phyloP scores from a whole-genome alignment of 2,797 vertebrate genomes.

The Sylvia borin region DNA sequence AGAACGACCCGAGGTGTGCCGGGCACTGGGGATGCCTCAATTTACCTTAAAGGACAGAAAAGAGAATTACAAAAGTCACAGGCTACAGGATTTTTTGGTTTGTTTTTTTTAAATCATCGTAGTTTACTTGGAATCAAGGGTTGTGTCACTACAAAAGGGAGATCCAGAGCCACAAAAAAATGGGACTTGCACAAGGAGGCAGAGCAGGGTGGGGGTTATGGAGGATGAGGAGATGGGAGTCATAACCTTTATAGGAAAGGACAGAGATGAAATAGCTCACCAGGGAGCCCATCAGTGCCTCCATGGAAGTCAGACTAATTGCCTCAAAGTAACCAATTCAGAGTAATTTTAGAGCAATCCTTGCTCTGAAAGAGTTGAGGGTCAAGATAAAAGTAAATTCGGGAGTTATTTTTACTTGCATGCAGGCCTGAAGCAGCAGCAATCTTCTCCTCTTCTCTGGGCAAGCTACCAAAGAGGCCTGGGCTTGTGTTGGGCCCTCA shows the following conservation, averaged over 20 bases:
- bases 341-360: not conserved
- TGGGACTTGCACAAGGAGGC: rapidly evolving
- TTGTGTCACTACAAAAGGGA: not conserved
- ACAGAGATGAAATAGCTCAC: not conserved
- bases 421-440: not conserved
- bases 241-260: not conserved
- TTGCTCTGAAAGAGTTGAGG: not conserved
- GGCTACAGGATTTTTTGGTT: not conserved
- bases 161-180: not conserved
- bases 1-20: rapidly evolving
- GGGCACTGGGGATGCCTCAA: not conserved
- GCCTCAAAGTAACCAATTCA: not conserved
- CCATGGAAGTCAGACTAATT: not conserved
- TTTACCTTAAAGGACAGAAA: not conserved
- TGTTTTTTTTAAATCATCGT: not conserved
- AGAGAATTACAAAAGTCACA: not conserved
- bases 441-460: not conserved
- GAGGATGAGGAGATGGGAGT: not conserved
- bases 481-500: not conserved
- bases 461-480: not conserved
- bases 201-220: not conserved
- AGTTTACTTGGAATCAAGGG: not conserved
- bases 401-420: not conserved
- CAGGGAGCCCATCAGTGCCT: not conserved
- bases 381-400: not conserved